phyloP scores from a whole-genome alignment of 2,888 invertebrate species.

The Eilema caniola region DNA sequence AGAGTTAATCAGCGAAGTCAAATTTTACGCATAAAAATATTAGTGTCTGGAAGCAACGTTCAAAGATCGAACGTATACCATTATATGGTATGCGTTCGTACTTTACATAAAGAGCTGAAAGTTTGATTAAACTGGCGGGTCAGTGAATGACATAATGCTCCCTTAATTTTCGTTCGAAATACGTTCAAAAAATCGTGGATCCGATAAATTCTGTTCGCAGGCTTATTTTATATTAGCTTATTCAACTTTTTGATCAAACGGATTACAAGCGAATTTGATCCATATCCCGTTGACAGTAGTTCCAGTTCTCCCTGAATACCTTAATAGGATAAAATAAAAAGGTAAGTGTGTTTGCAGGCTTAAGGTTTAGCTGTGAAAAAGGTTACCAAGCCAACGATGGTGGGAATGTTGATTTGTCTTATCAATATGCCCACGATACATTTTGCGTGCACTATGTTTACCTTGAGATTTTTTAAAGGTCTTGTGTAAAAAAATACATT shows the following conservation, averaged over 20 bases:
- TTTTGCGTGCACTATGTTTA: slow-evolving; percentile 56
- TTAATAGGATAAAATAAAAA: slow-evolving; percentile 61
- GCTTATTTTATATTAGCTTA: slow-evolving; percentile 66
- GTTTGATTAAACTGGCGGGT: slow-evolving; percentile 62
- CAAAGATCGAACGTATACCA: slow-evolving; percentile 26
- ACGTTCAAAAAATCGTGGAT: slow-evolving; percentile 74
- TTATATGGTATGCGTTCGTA: slow-evolving; percentile 41
- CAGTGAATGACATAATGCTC: slow-evolving; percentile 67
- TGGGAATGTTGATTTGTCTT: slow-evolving; percentile 75
- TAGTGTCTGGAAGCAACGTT: slow-evolving; percentile 24
- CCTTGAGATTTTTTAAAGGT: background rate
- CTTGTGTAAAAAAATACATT: no score
- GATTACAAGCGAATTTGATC: slow-evolving; percentile 24
- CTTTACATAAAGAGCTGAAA: slow-evolving; percentile 43
- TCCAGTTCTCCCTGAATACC: slow-evolving; percentile 23
- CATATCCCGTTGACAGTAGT: slow-evolving; percentile 18
- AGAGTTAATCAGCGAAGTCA: slow-evolving; percentile 3
- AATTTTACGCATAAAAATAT: slow-evolving; percentile 22
- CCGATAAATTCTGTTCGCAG: slow-evolving; percentile 71
- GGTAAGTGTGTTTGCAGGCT: slow-evolving; percentile 67
- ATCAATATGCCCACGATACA: slow-evolving; percentile 69
- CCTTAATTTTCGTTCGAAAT: slow-evolving; percentile 69
- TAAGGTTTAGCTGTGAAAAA: slow-evolving; percentile 68
- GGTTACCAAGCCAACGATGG: slow-evolving; percentile 66
- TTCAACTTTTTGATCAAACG: slow-evolving; percentile 58